Evolutionary conservation across 2,113 vertebrate genomes (phyloP).

Genomic region (Macquaria ambigua): DNA sequence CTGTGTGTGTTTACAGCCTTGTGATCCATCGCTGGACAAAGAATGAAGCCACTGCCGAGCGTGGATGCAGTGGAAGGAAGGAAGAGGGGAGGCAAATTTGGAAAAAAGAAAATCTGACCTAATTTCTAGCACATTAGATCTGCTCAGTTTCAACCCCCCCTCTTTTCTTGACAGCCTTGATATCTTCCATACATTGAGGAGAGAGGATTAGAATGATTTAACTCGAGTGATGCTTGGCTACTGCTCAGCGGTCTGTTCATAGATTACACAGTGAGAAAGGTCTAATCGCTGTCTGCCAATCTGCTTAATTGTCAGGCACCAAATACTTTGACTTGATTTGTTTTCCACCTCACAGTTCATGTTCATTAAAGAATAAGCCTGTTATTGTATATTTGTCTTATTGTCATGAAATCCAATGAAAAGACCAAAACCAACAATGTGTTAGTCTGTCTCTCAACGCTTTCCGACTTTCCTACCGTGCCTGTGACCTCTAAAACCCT

Average conservation of each 20-base stretch:
- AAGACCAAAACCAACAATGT: neutral
- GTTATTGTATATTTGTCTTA: neutral
- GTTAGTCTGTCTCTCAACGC: too few species aligned
- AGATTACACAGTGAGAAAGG: constrained; percentile 19
- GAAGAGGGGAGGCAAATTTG: neutral
- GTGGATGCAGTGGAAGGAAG: constrained; percentile 6
- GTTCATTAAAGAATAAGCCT: neutral
- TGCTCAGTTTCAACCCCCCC: neutral
- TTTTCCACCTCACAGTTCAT: neutral
- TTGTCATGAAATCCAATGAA: neutral
- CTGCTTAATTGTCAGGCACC: neutral
- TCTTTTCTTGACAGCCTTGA: constrained; percentile 4
- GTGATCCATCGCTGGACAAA: constrained; percentile 68
- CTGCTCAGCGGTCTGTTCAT: constrained; percentile 20
- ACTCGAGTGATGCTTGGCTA: neutral
- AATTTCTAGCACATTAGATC: neutral
- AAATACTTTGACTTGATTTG: neutral
- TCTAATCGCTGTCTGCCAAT: constrained; percentile 6
- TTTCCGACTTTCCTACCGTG: neutral
- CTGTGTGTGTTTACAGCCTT: constrained; percentile 47
- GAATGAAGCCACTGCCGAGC: constrained; percentile 54
- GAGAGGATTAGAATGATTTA: constrained; percentile 39
- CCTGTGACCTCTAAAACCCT: neutral
- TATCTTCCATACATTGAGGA: constrained; percentile 25
- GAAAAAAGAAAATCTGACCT: neutral